A percentile compares a stretch with the other conserved stretches of the same genome.
Evolutionary conservation across 2,888 invertebrate species (phyloP).

Genomic region (Carterocephalus palaemon): DNA sequence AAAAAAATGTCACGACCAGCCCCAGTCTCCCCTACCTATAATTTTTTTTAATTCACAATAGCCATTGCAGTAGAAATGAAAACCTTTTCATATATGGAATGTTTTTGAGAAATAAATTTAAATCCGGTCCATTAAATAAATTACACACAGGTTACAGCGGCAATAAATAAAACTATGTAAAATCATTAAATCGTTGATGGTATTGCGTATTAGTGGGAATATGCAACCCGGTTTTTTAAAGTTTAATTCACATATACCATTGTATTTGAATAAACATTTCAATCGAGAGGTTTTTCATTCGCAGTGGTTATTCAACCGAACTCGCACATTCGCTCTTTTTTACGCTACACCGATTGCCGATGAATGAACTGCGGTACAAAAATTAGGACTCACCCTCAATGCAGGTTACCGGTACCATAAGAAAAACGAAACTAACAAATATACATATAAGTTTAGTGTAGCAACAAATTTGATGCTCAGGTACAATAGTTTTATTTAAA

Average conservation of each 20-base stretch:
- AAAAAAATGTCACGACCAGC: no score
- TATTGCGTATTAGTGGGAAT: slow-evolving; percentile 27
- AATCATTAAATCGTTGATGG: slow-evolving; percentile 10
- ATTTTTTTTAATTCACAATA: no score
- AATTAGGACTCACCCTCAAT: slow-evolving; percentile 50
- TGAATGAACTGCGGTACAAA: slow-evolving; percentile 62
- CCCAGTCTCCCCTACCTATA: no score
- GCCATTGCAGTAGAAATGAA: no score
- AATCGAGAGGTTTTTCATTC: slow-evolving; percentile 65
- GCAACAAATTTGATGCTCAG: slow-evolving; percentile 2
- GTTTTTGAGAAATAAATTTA: no score
- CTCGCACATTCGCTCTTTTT: slow-evolving; percentile 66
- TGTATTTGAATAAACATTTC: slow-evolving; percentile 70
- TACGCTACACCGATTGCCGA: slow-evolving; percentile 54
- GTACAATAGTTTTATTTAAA: neutral
- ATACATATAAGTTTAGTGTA: slow-evolving; percentile 3
- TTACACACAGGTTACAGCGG: slow-evolving; percentile 6
- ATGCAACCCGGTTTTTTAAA: slow-evolving; percentile 36
- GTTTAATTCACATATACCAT: slow-evolving; percentile 54
- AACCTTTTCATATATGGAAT: no score
- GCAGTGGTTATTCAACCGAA: slow-evolving; percentile 57
- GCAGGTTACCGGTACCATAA: slow-evolving; percentile 27
- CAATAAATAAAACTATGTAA: slow-evolving; percentile 7
- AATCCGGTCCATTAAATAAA: no score
- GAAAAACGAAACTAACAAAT: slow-evolving; percentile 15